Base-by-base conservation (phyloP, 2,797 vertebrate species). In the Sebastes miniatus region DNA sequence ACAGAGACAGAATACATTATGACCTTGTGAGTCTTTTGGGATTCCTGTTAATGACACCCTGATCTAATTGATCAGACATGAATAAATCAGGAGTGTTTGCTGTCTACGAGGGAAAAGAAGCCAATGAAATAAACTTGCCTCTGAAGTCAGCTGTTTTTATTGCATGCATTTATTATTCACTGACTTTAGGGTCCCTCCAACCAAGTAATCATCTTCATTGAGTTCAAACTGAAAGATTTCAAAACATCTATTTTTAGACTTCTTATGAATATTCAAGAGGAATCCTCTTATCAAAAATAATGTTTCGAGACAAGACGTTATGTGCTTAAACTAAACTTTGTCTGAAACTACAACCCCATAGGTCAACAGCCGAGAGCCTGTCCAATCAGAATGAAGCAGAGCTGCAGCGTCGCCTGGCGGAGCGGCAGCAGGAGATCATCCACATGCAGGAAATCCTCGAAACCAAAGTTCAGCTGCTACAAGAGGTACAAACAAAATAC, bases 381-480 rank as follows among this genome's bases (percentile, higher is more conserved):
- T 95, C 94, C 13, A 95, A 90, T 91, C 96, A 95, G 85, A 96
- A 95, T 93, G 97, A 96, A 83, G 96, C 95, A 0, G 95, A 94
- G 11, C 94, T 96, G 72, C 95, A 83, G 89, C 94, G 92, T 58
- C 95, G 94, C 83, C 95, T 95, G 84, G 93, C 95, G 12, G 96
- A 97, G 78, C 89, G 65, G 3, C 96, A 97, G 92, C 94, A 96
- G 81, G 97, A 98, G 85, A 96, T 96, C 0, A 93, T 96, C 73
- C 96, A 96, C 0, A 95, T 96, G 76, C 96, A 96, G 0, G 96
- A 96, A 71, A 91, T 96, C 83, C 93, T 98, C 81, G 94, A 97
- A 73, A 95, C 95, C 86, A 97, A 97, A 91, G 96, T 97, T 43
- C 96, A 97, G 88, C 95, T 96, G 75, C 94, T 98, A 59, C 97